Conservation (phyloP, 1,140 invertebrate species). For the Bathynomus jamesi region DNA sequence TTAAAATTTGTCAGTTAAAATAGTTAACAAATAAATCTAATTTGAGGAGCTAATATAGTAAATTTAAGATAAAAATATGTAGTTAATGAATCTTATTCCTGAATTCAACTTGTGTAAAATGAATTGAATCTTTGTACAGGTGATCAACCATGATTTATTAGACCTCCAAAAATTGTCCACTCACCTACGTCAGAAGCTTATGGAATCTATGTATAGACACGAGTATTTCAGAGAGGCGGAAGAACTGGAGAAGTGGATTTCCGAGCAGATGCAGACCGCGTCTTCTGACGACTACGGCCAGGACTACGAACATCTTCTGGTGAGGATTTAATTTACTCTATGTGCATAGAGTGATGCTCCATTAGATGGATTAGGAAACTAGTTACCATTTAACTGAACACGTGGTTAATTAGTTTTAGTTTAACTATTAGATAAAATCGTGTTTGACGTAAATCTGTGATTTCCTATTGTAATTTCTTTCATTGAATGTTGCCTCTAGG, state of each 20-base stretch:
- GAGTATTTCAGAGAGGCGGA: slow-evolving; percentile 80
- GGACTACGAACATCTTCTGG: slow-evolving; percentile 90
- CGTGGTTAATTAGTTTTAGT: too few species aligned
- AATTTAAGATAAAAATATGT: too few species aligned
- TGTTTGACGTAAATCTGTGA: too few species aligned
- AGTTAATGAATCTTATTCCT: too few species aligned
- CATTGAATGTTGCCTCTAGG: too few species aligned
- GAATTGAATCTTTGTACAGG: slow-evolving; percentile 42
- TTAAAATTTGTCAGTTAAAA: too few species aligned
- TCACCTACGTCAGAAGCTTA: slow-evolving; percentile 68
- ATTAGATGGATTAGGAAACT: not conserved
- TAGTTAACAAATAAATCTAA: too few species aligned
- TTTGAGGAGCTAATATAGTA: too few species aligned
- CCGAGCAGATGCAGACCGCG: slow-evolving; percentile 81
- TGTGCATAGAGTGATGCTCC: not conserved
- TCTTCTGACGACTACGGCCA: slow-evolving; percentile 92
- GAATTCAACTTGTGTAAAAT: too few species aligned
- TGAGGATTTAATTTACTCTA: slow-evolving; percentile 48
- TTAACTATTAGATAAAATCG: too few species aligned
- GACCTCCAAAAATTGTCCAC: slow-evolving; percentile 71
- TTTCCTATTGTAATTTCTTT: too few species aligned
- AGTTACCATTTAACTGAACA: not conserved
- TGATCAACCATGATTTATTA: slow-evolving; percentile 61
- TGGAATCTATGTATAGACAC: slow-evolving; percentile 84
- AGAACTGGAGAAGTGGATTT: slow-evolving; percentile 90